Evolutionary conservation across 2,888 invertebrate genomes (phyloP).

Genomic region (Apamea anceps): DNA sequence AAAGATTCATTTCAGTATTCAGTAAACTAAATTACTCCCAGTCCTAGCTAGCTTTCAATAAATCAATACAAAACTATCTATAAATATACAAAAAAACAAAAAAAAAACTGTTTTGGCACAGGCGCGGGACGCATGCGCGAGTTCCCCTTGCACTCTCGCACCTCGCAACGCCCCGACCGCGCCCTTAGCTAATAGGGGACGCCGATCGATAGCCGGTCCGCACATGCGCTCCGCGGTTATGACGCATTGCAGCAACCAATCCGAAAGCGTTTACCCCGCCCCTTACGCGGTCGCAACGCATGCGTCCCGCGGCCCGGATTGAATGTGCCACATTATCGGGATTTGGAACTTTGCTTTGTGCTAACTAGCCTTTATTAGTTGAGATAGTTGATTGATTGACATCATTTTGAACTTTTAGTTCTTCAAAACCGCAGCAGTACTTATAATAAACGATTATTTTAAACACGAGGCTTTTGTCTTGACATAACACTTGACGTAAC

Average conservation of each 20-base stretch:
- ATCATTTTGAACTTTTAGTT: not conserved
- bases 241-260: not conserved
- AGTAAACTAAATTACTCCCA: not conserved
- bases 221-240: conserved; percentile 38
- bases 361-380: not conserved
- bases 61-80: not conserved
- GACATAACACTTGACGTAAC: not conserved
- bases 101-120: not conserved
- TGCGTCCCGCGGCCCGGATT: conserved; percentile 14
- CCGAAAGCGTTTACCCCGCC: conserved; percentile 16
- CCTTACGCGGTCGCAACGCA: conserved; percentile 9
- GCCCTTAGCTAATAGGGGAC: not conserved
- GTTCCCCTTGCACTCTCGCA: not conserved
- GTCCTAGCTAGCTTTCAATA: not conserved
- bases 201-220: conserved; percentile 41
- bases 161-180: not conserved
- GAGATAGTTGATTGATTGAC: not conserved
- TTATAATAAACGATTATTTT: not conserved
- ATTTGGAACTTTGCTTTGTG: not conserved
- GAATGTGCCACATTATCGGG: conserved; percentile 6
- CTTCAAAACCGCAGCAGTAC: not conserved
- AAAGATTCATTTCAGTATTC: not conserved
- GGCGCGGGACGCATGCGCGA: conserved; percentile 22
- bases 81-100: not conserved
- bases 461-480: not conserved